Conservation (phyloP, 2,888 invertebrate species). For the Dryococelus australis region DNA sequence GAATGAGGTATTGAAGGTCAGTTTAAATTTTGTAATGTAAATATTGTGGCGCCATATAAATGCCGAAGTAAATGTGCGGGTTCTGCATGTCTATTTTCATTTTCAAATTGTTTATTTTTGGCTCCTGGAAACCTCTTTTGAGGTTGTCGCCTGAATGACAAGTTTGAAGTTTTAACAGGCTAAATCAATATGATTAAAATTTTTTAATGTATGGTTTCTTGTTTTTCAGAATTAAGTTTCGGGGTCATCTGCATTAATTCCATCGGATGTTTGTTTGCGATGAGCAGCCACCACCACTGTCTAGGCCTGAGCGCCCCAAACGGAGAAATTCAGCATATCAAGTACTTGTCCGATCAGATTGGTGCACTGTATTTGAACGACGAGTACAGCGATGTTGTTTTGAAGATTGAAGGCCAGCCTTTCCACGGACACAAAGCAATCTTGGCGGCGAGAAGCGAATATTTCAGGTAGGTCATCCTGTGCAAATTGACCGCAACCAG, state of each 20-base stretch:
- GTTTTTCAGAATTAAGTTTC: neutral
- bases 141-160: no score
- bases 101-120: no score
- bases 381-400: slow-evolving; percentile 89
- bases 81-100: no score
- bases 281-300: slow-evolving; percentile 53
- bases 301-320: slow-evolving; percentile 56
- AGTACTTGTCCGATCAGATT: slow-evolving; percentile 84
- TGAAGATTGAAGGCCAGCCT: slow-evolving; percentile 80
- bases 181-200: neutral
- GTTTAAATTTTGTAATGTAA: no score
- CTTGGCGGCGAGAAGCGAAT: slow-evolving; percentile 93
- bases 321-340: slow-evolving; percentile 72
- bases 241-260: neutral
- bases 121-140: no score
- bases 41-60: no score
- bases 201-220: neutral
- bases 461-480: slow-evolving; percentile 74
- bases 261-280: slow-evolving; percentile 21
- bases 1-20: no score
- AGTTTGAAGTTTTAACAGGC: neutral
- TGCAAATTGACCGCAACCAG: no score
- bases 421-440: slow-evolving; percentile 82
- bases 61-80: no score
- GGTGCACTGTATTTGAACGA: slow-evolving; percentile 84